These are phyloP conservation scores for Ctena decussata DNA, from an alignment of 2,888 invertebrate genomes.

Conservation along the genomic window DNA sequence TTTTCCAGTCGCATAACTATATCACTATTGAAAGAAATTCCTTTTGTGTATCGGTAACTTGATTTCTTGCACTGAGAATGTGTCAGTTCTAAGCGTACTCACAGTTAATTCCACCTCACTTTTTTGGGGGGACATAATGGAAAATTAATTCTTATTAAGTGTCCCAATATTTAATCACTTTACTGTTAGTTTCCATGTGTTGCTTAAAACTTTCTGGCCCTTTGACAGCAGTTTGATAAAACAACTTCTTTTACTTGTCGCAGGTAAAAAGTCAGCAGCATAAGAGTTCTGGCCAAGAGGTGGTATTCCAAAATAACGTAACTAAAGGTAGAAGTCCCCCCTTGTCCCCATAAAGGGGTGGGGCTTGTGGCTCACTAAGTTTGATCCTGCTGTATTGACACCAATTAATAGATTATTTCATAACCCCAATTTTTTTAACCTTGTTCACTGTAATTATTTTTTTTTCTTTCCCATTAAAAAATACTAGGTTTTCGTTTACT, in stretches of 20 bases:
- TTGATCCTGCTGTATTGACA: conserved; percentile 63
- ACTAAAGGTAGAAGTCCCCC: conserved; percentile 59
- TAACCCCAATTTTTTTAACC: conserved; percentile 55
- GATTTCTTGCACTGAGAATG: no score
- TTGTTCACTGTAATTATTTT: conserved; percentile 12
- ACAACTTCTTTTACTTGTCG: conserved; percentile 6
- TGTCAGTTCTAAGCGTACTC: no score
- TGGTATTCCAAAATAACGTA: not conserved
- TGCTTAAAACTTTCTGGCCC: not conserved
- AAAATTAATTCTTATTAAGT: no score
- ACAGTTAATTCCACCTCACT: no score
- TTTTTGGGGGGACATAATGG: no score
- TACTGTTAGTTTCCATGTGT: no score
- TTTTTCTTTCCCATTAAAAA: conserved; percentile 51
- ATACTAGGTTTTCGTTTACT: conserved; percentile 52
- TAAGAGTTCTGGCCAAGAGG: not conserved
- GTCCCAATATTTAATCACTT: no score
- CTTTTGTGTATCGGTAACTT: no score
- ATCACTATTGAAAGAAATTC: no score
- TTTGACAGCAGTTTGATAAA: not conserved
- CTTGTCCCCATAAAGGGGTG: conserved; percentile 28
- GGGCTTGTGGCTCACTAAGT: conserved; percentile 62
- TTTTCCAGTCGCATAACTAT: no score
- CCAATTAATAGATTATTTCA: conserved; percentile 43
- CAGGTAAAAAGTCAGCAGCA: conserved; percentile 9